phyloP scores from a whole-genome alignment of 2,797 vertebrate genomes.

The Sciurus vulgaris region DNA sequence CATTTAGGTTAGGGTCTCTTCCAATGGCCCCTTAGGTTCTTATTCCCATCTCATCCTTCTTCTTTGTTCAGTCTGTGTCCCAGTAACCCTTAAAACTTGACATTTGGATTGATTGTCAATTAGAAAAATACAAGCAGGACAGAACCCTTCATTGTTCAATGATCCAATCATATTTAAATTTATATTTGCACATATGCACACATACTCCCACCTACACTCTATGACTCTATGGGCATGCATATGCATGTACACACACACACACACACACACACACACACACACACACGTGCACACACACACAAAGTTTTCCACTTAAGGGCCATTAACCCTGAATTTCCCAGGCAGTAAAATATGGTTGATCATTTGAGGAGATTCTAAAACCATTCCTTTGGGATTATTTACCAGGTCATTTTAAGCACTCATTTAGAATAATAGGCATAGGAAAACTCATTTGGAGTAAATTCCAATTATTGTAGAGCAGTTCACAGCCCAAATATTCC shows the following conservation, averaged over 20 bases:
- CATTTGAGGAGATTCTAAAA: too few relatives aligned
- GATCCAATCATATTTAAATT: not conserved
- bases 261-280: too few relatives aligned
- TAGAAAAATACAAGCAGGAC: not conserved
- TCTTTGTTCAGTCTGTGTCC: not conserved
- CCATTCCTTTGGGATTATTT: constrained; percentile 31
- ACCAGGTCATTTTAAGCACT: constrained; percentile 24
- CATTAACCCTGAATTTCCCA: not conserved
- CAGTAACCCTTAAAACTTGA: not conserved
- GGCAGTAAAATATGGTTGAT: not conserved
- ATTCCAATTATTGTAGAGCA: constrained; percentile 53
- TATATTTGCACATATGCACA: not conserved
- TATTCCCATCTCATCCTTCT: not conserved
- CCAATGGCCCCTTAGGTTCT: not conserved
- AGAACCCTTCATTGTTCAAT: not conserved
- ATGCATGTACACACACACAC: not conserved
- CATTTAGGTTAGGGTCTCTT: not conserved
- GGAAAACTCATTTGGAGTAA: constrained; percentile 44
- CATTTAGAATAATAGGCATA: constrained; percentile 49
- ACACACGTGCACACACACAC: too few relatives aligned
- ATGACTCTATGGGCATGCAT: not conserved
- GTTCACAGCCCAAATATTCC: constrained; percentile 34
- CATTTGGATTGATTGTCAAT: not conserved
- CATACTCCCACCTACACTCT: too few relatives aligned
- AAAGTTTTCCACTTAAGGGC: not conserved